phyloP scores from a whole-genome alignment of 2,888 invertebrate species.

The Sinopyrophorus schimmeli region DNA sequence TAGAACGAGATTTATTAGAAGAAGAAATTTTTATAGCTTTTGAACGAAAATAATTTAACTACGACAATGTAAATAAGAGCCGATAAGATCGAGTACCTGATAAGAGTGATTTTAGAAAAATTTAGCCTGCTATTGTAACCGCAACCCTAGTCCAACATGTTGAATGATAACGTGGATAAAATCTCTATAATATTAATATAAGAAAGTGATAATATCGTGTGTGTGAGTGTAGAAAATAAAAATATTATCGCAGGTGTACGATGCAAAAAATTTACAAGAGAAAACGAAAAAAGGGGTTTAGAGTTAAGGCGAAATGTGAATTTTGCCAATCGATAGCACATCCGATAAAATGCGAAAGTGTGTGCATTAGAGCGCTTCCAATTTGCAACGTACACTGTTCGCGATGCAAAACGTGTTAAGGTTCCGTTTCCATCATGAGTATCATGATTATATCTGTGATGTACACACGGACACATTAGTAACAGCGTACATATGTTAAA shows the following conservation, averaged over 20 bases:
- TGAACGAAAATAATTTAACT: slow-evolving; percentile 20
- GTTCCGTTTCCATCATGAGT: slow-evolving; percentile 34
- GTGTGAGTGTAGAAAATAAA: slow-evolving; percentile 35
- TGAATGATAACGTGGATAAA: slow-evolving; percentile 35
- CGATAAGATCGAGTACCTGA: slow-evolving; percentile 37
- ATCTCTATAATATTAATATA: slow-evolving; percentile 31
- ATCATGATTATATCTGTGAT: slow-evolving; percentile 50
- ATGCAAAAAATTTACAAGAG: too few species aligned
- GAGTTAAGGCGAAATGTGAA: slow-evolving; percentile 2
- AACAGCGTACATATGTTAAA: slow-evolving; percentile 58
- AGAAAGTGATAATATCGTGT: slow-evolving; percentile 38
- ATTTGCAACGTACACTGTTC: slow-evolving; percentile 19
- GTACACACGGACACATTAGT: slow-evolving; percentile 50
- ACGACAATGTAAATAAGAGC: slow-evolving; percentile 28
- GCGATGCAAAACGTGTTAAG: slow-evolving; percentile 24
- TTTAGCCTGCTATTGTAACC: slow-evolving; percentile 41
- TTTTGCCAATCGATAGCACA: too few species aligned
- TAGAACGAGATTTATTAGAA: slow-evolving; percentile 17
- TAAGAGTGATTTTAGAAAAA: slow-evolving; percentile 37
- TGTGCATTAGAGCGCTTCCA: slow-evolving; percentile 25
- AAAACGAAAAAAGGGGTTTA: too few species aligned
- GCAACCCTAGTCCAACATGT: slow-evolving; percentile 39
- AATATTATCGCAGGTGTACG: slow-evolving; percentile 17
- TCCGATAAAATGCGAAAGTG: slow-evolving; percentile 1
- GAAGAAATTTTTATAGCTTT: slow-evolving; percentile 22